Evolutionary conservation across 2,888 invertebrate genomes (phyloP), one percentile per base, ranked within the genome.

Genomic region (Himalopsyche japonica): DNA sequence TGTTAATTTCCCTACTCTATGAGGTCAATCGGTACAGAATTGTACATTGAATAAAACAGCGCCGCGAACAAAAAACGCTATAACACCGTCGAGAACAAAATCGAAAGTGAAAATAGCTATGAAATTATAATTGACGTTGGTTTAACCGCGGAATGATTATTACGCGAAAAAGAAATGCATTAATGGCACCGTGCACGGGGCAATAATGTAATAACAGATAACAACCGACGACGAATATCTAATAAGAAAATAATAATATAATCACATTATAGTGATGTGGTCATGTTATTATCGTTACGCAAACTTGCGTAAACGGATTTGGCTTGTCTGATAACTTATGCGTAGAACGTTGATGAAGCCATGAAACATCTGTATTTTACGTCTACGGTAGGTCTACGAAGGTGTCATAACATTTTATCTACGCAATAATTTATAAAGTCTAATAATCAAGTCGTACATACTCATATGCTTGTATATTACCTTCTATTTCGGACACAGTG

Each of bases 121-220:
- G 70, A 70, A 70, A 70, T 70, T 27, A 70, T 70, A 70, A 70
- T 70, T 70, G 70, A 27, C 70, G 70, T 70, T 70, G 70, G 70
- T 27, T 70, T 30, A 70, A 70, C 70, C 70, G 12, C 70, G 70
- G 24, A 70, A 70, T 70, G 27, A 70, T 70, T 70, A 70, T 70
- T 70, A 70, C 70, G 70, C 70, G 70, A 70, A 70, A 57, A 70
- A 70, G 70, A 70, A 70, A 70, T 70, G 70, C 70, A 70, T 70
- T 70, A 70, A 27, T 70, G 70, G 30, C 70, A 20, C 20, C n/a
- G 57, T 6, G 24, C 57, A 15, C 70, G 27, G 12, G 30, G 57
- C 57, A 20, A 57, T 70, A 70, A 70, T 70, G 70, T 70, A 70
- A 70, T 70, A 70, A 30, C 27, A 24, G 30, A 27, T 70, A 70